A percentile compares a stretch with the other conserved stretches of the same genome.
These are phyloP conservation scores for Volucella zonaria DNA, from an alignment of 2,888 invertebrate species.

Conservation along the genomic window DNA sequence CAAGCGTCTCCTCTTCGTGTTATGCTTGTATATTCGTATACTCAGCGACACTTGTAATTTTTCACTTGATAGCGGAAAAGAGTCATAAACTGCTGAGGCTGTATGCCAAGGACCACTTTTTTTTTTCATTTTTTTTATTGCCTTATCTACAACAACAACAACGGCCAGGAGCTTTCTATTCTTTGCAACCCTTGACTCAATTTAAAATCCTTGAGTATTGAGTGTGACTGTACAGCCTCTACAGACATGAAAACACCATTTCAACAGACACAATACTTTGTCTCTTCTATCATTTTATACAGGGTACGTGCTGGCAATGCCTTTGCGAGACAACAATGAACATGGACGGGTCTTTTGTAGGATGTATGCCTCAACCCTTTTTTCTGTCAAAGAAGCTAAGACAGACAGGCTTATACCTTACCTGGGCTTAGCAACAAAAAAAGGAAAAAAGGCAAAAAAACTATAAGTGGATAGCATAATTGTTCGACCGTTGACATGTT, in stretches of 20 bases:
- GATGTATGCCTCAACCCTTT: conserved; percentile 14
- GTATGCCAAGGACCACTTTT: conserved; percentile 27
- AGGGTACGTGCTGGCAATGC: conserved; percentile 31
- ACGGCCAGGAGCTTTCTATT: conserved; percentile 1
- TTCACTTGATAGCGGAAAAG: conserved; percentile 54
- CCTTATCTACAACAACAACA: too few relatives aligned
- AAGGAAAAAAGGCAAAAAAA: conserved; percentile 3
- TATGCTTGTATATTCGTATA: neutral
- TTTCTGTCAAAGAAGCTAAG: conserved; percentile 13
- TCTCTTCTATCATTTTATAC: conserved; percentile 26
- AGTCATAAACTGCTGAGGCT: conserved; percentile 59
- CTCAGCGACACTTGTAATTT: conserved; percentile 55
- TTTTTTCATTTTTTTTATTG: neutral
- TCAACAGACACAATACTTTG: conserved; percentile 40
- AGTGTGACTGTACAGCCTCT: conserved; percentile 36
- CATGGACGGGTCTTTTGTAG: conserved; percentile 22
- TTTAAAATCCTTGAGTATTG: conserved; percentile 53
- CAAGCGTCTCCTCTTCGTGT: conserved; percentile 41
- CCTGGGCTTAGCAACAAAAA: too few relatives aligned
- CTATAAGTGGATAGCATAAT: conserved; percentile 29
- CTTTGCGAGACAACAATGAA: conserved; percentile 20
- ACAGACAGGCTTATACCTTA: conserved; percentile 10
- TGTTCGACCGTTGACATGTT: conserved; percentile 39
- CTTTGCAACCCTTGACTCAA: conserved; percentile 45
- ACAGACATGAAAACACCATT: conserved; percentile 45